Evolutionary conservation across 2,113 vertebrate genomes (phyloP), one percentile per base, ranked within the genome.

Genomic region (Hystrix cristata): DNA sequence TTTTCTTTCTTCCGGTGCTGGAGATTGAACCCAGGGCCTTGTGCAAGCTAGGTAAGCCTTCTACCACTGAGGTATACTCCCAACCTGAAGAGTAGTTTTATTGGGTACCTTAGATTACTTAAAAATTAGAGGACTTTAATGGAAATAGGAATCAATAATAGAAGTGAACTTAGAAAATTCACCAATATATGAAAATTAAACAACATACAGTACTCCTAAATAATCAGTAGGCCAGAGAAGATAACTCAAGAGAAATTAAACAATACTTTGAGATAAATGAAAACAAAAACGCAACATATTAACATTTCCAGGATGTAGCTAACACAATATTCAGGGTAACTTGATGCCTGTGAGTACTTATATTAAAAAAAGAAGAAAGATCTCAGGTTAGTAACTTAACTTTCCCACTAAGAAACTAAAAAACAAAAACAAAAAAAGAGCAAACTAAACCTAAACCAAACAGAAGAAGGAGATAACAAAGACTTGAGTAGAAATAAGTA

Each of bases 61-160:
- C 19, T n/a, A 57, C 29, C 15, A 19, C 25, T 46, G 48, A 90
- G 57, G 14, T 48, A 57, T 0, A 15, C 34, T 46, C 9, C 21
- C 48, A 94, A 21, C 2, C 46, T 31, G 46, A 83, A 60, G 1
- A 83, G 18, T 27, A 53, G 64, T 91, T 96, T 96, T 89, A 71
- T 18, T 90, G 31, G 34, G 43, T 93, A 87, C 31, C 83, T 86
- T 10, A 88, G 88, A 81, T 5, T 86, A 82, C 48, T 82, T 95
- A 60, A 76, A 83, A 78, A 69, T 79, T 31, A 76, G 93, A 90
- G 31, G 9, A 78, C 23, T 79, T 18, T 43, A 25, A 38, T 74
- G 57, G 38, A 91, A 84, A 90, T 93, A 95, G 62, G 67, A 96
- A 87, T 96, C 78, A 87, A 57, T 94, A 85, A 78, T 4, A 91